phyloP scores from a whole-genome alignment of 1,140 invertebrate genomes.

The Maniola jurtina region DNA sequence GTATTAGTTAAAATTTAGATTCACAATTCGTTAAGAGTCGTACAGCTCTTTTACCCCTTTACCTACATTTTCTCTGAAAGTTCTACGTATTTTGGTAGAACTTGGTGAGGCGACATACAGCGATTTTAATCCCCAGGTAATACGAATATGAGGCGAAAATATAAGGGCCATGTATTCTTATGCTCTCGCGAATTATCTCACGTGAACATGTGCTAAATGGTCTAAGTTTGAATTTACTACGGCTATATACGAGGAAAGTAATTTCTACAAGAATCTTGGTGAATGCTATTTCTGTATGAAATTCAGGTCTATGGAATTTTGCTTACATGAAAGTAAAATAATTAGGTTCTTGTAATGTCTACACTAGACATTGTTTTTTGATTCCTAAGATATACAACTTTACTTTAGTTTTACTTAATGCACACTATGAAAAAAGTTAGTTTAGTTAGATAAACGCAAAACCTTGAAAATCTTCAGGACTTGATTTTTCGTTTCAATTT shows the following conservation, averaged over 20 bases:
- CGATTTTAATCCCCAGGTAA: constrained; percentile 14
- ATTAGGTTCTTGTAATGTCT: too few relatives aligned
- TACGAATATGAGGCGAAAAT: constrained; percentile 17
- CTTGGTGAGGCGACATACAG: background rate
- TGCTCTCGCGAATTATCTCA: constrained; percentile 12
- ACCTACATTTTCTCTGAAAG: background rate
- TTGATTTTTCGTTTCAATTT: too few relatives aligned
- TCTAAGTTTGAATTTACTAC: constrained; percentile 24
- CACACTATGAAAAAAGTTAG: too few relatives aligned
- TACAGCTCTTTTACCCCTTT: background rate
- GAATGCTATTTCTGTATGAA: background rate
- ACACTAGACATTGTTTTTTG: background rate
- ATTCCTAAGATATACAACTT: background rate
- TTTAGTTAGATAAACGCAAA: too few relatives aligned
- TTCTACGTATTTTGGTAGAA: constrained; percentile 15
- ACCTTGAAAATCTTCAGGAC: too few relatives aligned
- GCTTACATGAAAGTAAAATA: background rate
- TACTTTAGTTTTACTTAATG: too few relatives aligned
- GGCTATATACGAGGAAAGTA: background rate
- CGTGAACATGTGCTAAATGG: constrained; percentile 17
- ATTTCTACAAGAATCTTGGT: background rate
- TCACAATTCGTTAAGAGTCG: too few relatives aligned
- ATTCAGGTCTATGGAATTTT: background rate
- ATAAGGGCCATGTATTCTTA: constrained; percentile 22
- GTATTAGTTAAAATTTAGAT: too few relatives aligned